Evolutionary conservation across 2,888 invertebrate species (phyloP), one percentile per base, ranked within the genome.

Genomic region (Callimorpha dominula): DNA sequence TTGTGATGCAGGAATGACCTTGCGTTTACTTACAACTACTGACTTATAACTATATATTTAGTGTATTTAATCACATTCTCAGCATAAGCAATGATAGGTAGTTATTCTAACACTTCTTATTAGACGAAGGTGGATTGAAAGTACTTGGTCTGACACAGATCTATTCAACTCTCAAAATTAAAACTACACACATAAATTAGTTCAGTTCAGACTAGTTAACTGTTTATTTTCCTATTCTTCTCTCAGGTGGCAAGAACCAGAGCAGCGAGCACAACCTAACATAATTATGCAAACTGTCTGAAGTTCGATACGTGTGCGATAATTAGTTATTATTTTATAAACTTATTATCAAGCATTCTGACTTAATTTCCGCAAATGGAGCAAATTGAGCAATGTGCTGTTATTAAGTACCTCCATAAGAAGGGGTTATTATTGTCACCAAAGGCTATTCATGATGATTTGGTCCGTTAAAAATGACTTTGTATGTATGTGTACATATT

Each of bases 321-420:
- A 64, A 64, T 64, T 43, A 14, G 17, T 64, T 64, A 42, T 42
- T 64, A 31, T 31, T 31, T 31, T 31, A 31, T 31, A 31, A 31
- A 31, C 31, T 31, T 31, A 31, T 31, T 14, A 40, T 15, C 15
- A 42, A 40, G 40, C 64, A 64, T 43, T 64, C 17, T 14, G 42
- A 40, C 64, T 17, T 64, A 42, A 64, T 64, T 64, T 43, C 64
- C 64, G 31, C 31, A 31, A 31, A 31, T 31, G 2, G 2, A 2
- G 64, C 64, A 64, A 64, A 64, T 43, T 42, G 43, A 64, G 43
- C 64, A 43, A 42, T 14, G 42, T 64, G 64, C 64, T 43, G 43
- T 64, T 15, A 64, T 64, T 43, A 64, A 64, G 43, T 64, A 64
- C 64, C 43, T 64, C 43, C 64, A 64, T 64, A 43, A 43, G 64